These are phyloP conservation scores for Balanococcus diminutus DNA, from an alignment of 2,888 invertebrate genomes.

Conservation along the genomic window DNA sequence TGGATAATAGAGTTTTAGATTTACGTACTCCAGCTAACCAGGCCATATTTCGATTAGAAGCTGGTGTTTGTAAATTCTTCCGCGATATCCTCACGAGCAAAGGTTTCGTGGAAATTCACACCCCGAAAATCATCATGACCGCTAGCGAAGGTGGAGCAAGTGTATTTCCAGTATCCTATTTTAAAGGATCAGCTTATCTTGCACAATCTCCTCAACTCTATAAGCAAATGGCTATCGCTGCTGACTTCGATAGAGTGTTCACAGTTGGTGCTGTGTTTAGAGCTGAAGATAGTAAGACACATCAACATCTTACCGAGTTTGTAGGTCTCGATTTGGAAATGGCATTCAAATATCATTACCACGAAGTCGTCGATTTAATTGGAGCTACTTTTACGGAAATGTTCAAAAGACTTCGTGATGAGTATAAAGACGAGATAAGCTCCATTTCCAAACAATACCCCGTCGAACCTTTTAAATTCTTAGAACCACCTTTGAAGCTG, in stretches of 20 bases:
- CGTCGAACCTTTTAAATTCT: constrained; percentile 91
- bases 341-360: constrained; percentile 98
- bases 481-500: constrained; percentile 86
- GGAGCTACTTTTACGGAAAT: constrained; percentile 90
- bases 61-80: constrained; percentile 90
- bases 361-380: constrained; percentile 89
- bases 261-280: constrained; percentile 78
- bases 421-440: constrained; percentile 80
- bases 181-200: constrained; percentile 90
- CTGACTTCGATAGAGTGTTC: constrained; percentile 91
- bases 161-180: constrained; percentile 93
- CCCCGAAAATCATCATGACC: constrained; percentile 98
- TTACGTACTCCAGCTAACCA: constrained; percentile 96
- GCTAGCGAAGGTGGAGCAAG: constrained; percentile 97
- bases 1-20: constrained; percentile 92
- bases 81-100: constrained; percentile 77
- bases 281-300: constrained; percentile 99
- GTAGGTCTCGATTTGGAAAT: constrained; percentile 98
- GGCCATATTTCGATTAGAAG: constrained; percentile 92
- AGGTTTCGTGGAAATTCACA: constrained; percentile 96
- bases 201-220: constrained; percentile 99
- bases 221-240: constrained; percentile 99
- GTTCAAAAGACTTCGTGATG: constrained; percentile 84
- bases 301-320: constrained; percentile 97
- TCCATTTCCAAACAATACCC: constrained; percentile 89